These are phyloP conservation scores for Carcina quercana DNA, from an alignment of 2,888 invertebrate species.

Conservation along the genomic window DNA sequence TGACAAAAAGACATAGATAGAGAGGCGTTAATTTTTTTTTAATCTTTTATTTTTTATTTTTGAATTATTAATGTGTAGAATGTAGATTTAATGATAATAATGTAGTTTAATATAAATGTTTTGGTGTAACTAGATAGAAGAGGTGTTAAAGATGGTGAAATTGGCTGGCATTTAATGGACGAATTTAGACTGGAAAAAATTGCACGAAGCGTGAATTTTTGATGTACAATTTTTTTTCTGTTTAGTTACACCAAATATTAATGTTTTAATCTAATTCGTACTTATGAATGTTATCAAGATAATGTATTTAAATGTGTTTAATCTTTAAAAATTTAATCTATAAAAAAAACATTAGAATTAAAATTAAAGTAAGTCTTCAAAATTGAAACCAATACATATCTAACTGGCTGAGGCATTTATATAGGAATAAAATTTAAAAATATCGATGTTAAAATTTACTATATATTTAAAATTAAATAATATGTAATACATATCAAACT, in stretches of 20 bases:
- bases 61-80: slow-evolving; percentile 30
- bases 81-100: slow-evolving; percentile 22
- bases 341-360: slow-evolving; percentile 31
- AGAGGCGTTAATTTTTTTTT: slow-evolving; percentile 29
- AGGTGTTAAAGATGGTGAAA: no score
- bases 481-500: slow-evolving; percentile 34
- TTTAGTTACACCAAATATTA: no score
- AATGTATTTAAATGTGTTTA: slow-evolving; percentile 43
- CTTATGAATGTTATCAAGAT: slow-evolving; percentile 43
- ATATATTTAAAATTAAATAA: slow-evolving; percentile 22
- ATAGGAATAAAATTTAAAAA: slow-evolving; percentile 39
- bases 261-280: no score
- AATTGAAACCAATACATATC: slow-evolving; percentile 69
- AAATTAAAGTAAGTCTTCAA: slow-evolving; percentile 52
- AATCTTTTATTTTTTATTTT: slow-evolving; percentile 27
- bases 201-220: no score
- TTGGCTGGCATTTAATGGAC: no score
- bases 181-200: no score
- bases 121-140: no score
- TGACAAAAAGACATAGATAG: slow-evolving; percentile 33
- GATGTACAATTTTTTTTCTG: no score
- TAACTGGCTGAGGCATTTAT: slow-evolving; percentile 73
- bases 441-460: slow-evolving; percentile 48
- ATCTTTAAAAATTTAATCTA: slow-evolving; percentile 40
- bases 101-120: slow-evolving; percentile 30